A percentile compares a stretch with the other conserved stretches of the same genome.
Conservation (phyloP, 2,797 vertebrate genomes). For the Heteromormyrus szaboi region DNA sequence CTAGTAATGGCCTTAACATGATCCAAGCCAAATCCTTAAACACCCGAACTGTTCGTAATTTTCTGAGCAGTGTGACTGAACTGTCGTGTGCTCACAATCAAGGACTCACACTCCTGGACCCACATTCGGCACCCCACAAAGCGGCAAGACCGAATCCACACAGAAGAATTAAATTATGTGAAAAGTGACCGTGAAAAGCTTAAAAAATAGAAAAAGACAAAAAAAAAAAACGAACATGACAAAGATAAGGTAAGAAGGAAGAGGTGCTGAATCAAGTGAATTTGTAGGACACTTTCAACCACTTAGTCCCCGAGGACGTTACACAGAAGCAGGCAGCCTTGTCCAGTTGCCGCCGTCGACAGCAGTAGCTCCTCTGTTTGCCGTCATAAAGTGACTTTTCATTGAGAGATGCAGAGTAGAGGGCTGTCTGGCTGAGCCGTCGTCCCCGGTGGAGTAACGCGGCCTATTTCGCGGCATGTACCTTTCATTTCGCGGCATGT, state of each 20-base stretch:
- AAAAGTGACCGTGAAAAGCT: neutral
- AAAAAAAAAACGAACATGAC: neutral
- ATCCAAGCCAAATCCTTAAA: neutral
- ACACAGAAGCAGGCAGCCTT: neutral
- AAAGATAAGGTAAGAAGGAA: neutral
- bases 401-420: neutral
- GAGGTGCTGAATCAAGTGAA: neutral
- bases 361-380: neutral
- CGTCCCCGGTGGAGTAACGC: neutral
- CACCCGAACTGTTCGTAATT: neutral
- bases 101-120: neutral
- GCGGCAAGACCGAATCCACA: neutral
- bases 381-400: neutral
- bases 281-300: neutral
- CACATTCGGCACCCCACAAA: neutral
- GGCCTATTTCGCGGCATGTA: slow-evolving; percentile 9
- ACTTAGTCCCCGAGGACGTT: neutral
- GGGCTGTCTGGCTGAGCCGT: neutral
- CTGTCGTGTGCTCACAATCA: neutral
- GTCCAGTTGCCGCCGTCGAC: neutral
- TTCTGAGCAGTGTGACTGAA: neutral
- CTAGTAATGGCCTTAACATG: neutral
- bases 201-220: neutral
- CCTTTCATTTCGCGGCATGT: slow-evolving; percentile 14
- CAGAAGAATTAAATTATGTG: neutral